These are phyloP conservation scores for Ochropleura leucogaster DNA, from an alignment of 2,888 invertebrate species.

Conservation along the genomic window DNA sequence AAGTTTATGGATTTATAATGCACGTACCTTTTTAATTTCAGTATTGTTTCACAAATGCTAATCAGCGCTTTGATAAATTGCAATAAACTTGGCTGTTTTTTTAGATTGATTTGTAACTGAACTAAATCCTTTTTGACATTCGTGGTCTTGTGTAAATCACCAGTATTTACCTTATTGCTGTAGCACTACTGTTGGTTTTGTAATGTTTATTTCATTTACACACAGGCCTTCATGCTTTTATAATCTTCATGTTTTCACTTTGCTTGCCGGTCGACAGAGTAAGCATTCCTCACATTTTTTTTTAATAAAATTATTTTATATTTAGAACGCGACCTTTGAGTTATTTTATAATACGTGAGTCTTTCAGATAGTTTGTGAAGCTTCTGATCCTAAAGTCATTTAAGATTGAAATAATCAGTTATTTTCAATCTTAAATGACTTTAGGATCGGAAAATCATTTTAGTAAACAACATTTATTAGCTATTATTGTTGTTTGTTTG, in stretches of 20 bases:
- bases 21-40: slow-evolving; percentile 29
- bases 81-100: not conserved
- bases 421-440: too few relatives aligned
- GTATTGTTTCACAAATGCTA: slow-evolving; percentile 6
- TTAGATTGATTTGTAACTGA: slow-evolving; percentile 5
- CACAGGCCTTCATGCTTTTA: slow-evolving; percentile 57
- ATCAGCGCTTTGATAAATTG: slow-evolving; percentile 9
- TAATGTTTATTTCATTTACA: slow-evolving; percentile 43
- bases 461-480: slow-evolving; percentile 27
- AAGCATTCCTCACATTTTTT: slow-evolving; percentile 18
- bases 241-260: slow-evolving; percentile 58
- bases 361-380: slow-evolving; percentile 7
- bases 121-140: slow-evolving; percentile 2
- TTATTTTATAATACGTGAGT: slow-evolving; percentile 5
- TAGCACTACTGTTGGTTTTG: slow-evolving; percentile 45
- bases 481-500: slow-evolving; percentile 29
- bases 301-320: not conserved
- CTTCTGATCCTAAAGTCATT: slow-evolving; percentile 6
- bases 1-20: slow-evolving; percentile 27
- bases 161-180: slow-evolving; percentile 31
- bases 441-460: slow-evolving; percentile 5
- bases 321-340: slow-evolving; percentile 9
- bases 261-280: slow-evolving; percentile 44
- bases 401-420: not conserved
- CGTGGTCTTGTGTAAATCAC: slow-evolving; percentile 13